Evolutionary conservation across 64 coral and sea anemone genomes (phyloP), one percentile per base, ranked within the genome.

Genomic region (Dendronephthya gigantea): DNA sequence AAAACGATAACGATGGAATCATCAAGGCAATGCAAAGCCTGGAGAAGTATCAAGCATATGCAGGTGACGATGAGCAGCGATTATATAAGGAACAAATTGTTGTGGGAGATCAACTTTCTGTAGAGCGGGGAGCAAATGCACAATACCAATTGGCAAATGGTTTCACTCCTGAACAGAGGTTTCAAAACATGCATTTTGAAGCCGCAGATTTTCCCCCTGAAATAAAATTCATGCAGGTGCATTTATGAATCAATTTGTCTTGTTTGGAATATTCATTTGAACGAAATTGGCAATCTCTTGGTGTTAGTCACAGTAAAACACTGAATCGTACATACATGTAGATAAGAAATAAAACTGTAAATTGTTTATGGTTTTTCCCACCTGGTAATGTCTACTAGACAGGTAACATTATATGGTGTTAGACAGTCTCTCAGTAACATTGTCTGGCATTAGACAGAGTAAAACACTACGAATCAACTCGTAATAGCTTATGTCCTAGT

Each of bases 131-230:
- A 74, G 13, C 68, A 27, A 74, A 74, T 74, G 68, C 68, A 27
- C 13, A 74, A 29, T 74, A 25, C 33, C 68, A 74, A 29, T 74
- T 74, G 68, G 31, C 68, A 74, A 74, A 74, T 74, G 68, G 68
- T 74, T 74, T 74, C 33, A 74, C 68, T 29, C 68, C 68, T 19
- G 68, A 74, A 27, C 68, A 74, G 31, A 74, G 68, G 31, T 74
- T 74, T 74, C 19, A 74, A 74, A 74, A 74, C 30, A 27, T 74
- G 32, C 68, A 74, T 35, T 74, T 74, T 74, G 68, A 74, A 74
- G 32, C 68, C 13, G 68, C 68, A 74, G 68, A 74, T 74, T 74
- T 74, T 74, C 68, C 22, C 30, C 12, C 68, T 13, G 68, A 74
- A 74, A 74, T 74, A 12, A 74, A 74, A 35, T 74, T 74, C 25